These are phyloP conservation scores for Boloria selene DNA, from an alignment of 2,888 invertebrate species.

Conservation along the genomic window DNA sequence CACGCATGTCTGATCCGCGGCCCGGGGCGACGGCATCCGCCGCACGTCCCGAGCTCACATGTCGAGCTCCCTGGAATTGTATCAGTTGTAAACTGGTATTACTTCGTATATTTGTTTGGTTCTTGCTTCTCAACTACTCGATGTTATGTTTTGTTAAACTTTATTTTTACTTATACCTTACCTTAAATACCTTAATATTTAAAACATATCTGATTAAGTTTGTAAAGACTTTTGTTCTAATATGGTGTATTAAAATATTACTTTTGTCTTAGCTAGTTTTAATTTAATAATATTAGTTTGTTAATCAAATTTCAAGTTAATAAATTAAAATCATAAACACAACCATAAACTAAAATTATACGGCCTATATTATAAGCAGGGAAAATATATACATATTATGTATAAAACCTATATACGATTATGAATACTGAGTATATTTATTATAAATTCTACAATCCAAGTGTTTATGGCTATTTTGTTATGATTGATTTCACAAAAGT, in stretches of 20 bases:
- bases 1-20: constrained; percentile 89
- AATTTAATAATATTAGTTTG: not conserved
- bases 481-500: too few species aligned
- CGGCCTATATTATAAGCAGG: constrained; percentile 8
- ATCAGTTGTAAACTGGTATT: constrained; percentile 59
- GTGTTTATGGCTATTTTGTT: too few species aligned
- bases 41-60: constrained; percentile 62
- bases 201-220: too few species aligned
- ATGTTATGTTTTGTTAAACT: not conserved
- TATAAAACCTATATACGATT: too few species aligned
- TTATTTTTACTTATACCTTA: not conserved
- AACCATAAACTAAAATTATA: not conserved
- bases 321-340: constrained; percentile 5
- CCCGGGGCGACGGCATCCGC: constrained; percentile 61
- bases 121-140: not conserved
- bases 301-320: not conserved
- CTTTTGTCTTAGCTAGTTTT: too few species aligned
- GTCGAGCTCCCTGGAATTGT: constrained; percentile 61
- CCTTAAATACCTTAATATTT: too few species aligned
- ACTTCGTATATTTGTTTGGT: not conserved
- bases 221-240: too few species aligned
- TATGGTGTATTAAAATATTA: too few species aligned
- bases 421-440: too few species aligned
- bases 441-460: too few species aligned
- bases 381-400: too few species aligned